Conservation (phyloP, 2,797 vertebrate genomes). For the Gadopsis bispinosus region DNA sequence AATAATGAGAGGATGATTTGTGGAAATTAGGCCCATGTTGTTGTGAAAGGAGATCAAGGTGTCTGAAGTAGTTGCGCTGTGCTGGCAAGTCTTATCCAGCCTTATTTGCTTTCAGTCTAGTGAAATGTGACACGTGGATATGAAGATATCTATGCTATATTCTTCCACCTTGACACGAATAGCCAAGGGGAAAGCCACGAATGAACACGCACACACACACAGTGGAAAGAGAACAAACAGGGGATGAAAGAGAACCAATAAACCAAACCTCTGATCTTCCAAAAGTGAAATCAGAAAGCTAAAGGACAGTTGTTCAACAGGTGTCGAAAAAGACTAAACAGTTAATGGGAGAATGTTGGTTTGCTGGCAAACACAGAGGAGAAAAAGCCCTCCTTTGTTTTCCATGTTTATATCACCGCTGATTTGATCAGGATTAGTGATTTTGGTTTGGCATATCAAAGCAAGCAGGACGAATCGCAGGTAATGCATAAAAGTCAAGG, state of each 20-base stretch:
- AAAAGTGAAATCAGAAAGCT: slow-evolving; percentile 16
- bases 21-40: neutral
- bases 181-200: slow-evolving; percentile 53
- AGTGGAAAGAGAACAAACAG: neutral
- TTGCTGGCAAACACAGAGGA: neutral
- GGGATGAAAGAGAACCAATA: slow-evolving; percentile 30
- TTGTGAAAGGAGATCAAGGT: slow-evolving; percentile 9
- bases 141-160: slow-evolving; percentile 51
- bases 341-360: neutral
- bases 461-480: neutral
- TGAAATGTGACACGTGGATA: slow-evolving; percentile 50
- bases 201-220: neutral
- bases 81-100: neutral
- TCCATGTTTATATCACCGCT: neutral
- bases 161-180: slow-evolving; percentile 62
- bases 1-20: neutral
- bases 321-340: slow-evolving; percentile 17
- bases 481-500: neutral
- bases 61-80: neutral
- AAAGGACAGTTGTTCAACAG: slow-evolving; percentile 48
- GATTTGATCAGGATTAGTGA: slow-evolving; percentile 15
- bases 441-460: neutral
- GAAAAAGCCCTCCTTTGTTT: neutral
- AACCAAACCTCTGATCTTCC: slow-evolving; percentile 30
- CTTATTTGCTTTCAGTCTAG: slow-evolving; percentile 23